Conservation (phyloP, 2,888 invertebrate genomes). For the Branchinecta sandiegonensis region DNA sequence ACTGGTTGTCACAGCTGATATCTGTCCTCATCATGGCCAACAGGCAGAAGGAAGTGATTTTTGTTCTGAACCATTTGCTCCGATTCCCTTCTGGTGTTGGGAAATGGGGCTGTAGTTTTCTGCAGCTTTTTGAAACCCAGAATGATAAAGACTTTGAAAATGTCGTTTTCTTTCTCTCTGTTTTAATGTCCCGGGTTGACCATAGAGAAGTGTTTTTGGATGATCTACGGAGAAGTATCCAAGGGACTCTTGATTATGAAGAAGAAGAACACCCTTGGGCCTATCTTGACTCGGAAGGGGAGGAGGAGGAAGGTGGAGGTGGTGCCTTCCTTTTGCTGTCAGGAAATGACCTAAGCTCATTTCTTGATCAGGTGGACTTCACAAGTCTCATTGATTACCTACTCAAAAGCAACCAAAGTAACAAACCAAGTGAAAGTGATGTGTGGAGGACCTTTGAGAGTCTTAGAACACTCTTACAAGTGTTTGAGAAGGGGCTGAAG, state of each 20-base stretch:
- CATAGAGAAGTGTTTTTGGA: constrained; percentile 14
- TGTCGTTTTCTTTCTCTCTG: background rate
- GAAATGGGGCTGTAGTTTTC: background rate
- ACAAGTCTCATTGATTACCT: background rate
- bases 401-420: background rate
- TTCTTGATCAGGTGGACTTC: background rate
- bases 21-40: background rate
- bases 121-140: background rate
- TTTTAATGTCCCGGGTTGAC: background rate
- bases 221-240: background rate
- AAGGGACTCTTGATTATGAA: background rate
- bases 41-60: background rate
- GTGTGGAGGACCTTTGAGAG: background rate
- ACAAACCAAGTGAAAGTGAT: background rate
- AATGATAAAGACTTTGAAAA: background rate
- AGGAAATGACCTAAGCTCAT: background rate
- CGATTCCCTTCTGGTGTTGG: constrained; percentile 2
- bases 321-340: background rate
- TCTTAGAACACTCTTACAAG: background rate
- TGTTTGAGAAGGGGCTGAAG: constrained; percentile 47
- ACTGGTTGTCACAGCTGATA: background rate
- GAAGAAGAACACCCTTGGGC: background rate
- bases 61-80: background rate
- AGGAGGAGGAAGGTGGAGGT: background rate
- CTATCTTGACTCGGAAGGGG: constrained; percentile 10